Base-by-base conservation (phyloP, 2,888 invertebrate genomes). In the Alcis repandata region DNA sequence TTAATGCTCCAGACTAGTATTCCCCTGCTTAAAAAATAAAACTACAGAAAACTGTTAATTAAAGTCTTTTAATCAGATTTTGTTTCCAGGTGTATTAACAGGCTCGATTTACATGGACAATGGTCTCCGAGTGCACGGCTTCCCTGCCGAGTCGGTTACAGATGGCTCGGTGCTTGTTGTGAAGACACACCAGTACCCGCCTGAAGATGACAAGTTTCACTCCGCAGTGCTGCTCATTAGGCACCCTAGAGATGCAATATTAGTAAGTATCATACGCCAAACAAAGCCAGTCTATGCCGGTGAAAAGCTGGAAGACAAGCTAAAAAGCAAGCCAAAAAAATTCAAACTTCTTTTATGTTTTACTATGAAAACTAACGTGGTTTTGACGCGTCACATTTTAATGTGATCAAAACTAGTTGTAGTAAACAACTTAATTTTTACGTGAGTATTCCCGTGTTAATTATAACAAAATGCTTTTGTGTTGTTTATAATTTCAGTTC, bases 31-130 rank as follows among this genome's bases (percentile, higher is more conserved):
- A 38, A 38, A 38, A 13, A 38, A 38, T 2, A 38, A 38, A 11
- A 38, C 27, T 27, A 13, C 38, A 2, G 38, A 1, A 1, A 13
- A 2, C 38, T 13, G 10, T 13, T 10, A 13, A 13, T 13, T 11
- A 13, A 2, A 9, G 4, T 33, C 33, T 33, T n/a, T n/a, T n/a
- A 6, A 13, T 4, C 13, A 6, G 6, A 22, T 22, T 13, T 1
- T 11, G 19, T 43, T 84, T 90, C 1, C 77, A 96, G 96, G 97
- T 45, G 91, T 96, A 53, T 90, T 95, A 64, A 97, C 97, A 1
- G 97, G 97, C 13, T 97, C 97, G 57, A 95, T 97, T 40, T 97
- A 97, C 87, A 96, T 96, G 92, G 97, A 97, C 82, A 96, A 96
- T 82, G 96, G 97, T 19, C 90, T 97, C 20, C 85, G 96, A 70